Base-by-base conservation (phyloP, 2,797 vertebrate species). In the Emydoidea blandingii region DNA sequence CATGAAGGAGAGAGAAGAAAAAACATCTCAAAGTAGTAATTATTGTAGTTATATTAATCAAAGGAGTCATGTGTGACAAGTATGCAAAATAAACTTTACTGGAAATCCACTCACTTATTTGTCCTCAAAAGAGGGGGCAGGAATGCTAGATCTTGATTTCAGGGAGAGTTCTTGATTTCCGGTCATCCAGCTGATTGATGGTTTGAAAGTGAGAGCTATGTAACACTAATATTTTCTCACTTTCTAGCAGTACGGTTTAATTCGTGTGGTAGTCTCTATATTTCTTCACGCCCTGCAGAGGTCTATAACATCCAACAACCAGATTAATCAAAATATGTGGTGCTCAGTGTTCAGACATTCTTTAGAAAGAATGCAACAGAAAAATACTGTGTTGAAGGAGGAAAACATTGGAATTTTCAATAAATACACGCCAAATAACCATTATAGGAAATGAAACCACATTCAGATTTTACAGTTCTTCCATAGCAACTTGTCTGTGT, bases 91-190 rank as follows among this genome's bases (percentile, higher is more conserved):
- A 1, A 91, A 31, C 90, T 89, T 95, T 87, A 8, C 31, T 1
- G 4, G 82, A 94, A 96, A 92, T 44, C 19, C 23, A n/a, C 1
- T 0, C n/a, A 86, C 16, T 8, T 90, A 82, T 78, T 82, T 83
- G 57, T 81, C 94, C 76, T 1, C 0, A 34, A 93, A 92, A 56
- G 59, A 37, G 93, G 78, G 78, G 90, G 25, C 47, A 79, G 19
- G 12, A 47, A 88, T 92, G 19, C 95, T 56, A 90, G 91, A 47
- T 81, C 80, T 14, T 89, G 56, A 92, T 90, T 87, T 84, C 11
- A 90, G 72, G 94, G 86, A 91, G 3, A 81, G 14, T 50, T 86
- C 79, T 95, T n/a, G 4, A 68, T 95, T 96, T 41, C 81, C 93
- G 79, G 57, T 79, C 83, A 93, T 52, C 74, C 85, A 83, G 74